Percentiles rank a stretch among this genome's conserved stretches.
These are phyloP conservation scores for Oreotragus oreotragus DNA, from an alignment of 2,113 vertebrate genomes.

Conservation along the genomic window DNA sequence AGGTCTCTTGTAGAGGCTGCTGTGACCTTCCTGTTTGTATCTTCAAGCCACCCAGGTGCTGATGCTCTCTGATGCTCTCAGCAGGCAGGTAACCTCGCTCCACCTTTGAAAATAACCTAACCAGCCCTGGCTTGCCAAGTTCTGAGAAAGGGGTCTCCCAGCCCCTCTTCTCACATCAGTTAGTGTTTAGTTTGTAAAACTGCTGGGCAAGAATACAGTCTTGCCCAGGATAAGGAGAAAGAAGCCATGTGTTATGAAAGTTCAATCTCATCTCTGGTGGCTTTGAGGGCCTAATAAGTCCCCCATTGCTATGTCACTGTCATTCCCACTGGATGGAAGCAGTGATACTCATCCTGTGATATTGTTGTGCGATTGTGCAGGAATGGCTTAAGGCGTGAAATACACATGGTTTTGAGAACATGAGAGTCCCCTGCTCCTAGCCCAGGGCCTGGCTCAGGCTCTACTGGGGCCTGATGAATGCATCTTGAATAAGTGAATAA, in stretches of 20 bases:
- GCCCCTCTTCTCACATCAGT: neutral
- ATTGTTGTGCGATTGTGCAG: fast-evolving
- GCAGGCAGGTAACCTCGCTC: neutral
- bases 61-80: neutral
- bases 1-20: neutral
- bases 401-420: neutral
- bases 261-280: neutral
- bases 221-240: neutral
- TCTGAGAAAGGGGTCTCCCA: neutral
- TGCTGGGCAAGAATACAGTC: neutral
- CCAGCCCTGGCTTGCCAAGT: neutral
- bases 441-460: fast-evolving
- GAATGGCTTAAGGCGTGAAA: neutral
- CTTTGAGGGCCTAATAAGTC: neutral
- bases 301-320: too few relatives aligned
- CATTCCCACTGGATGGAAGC: neutral
- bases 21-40: neutral
- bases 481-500: neutral
- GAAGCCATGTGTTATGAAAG: neutral
- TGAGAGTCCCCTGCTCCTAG: neutral
- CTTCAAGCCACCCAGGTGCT: neutral
- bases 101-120: neutral
- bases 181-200: neutral
- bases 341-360: neutral
- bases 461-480: neutral